Conservation (phyloP, 2,797 vertebrate genomes). For the Buphagus erythrorhynchus region DNA sequence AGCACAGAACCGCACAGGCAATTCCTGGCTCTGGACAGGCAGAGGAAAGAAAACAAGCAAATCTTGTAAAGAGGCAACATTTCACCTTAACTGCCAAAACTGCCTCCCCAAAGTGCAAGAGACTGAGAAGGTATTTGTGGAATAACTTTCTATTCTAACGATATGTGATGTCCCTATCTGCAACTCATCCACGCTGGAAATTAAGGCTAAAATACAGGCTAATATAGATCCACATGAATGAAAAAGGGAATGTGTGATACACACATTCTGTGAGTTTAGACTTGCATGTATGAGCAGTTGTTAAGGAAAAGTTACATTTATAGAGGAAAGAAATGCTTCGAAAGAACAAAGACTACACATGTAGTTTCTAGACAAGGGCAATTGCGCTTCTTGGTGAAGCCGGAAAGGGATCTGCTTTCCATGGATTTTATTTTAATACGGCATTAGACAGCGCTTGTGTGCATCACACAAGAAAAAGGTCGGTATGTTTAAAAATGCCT, state of each 20-base stretch:
- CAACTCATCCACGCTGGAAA: neutral
- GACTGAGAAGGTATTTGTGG: neutral
- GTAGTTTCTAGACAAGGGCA: neutral
- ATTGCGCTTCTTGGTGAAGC: neutral
- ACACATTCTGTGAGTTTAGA: neutral
- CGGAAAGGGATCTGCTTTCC: slow-evolving; percentile 36
- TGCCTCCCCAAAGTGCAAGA: neutral
- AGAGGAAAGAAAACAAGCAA: neutral
- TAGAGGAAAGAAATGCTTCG: neutral
- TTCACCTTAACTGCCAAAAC: neutral
- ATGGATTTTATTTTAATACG: neutral
- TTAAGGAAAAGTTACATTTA: neutral
- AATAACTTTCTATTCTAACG: neutral
- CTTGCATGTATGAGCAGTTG: neutral
- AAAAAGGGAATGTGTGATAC: neutral
- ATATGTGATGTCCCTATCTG: neutral
- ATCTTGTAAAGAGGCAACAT: neutral
- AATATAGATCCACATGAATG: neutral
- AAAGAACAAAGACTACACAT: neutral
- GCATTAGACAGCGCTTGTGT: neutral
- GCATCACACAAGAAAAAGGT: neutral
- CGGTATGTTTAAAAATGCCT: neutral
- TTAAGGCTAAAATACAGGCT: neutral
- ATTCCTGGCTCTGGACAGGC: neutral
- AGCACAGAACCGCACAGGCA: fast-evolving